Percentiles rank a stretch among this genome's conserved stretches.
Evolutionary conservation across 2,797 vertebrate species (phyloP).

Genomic region (Mareca penelope): DNA sequence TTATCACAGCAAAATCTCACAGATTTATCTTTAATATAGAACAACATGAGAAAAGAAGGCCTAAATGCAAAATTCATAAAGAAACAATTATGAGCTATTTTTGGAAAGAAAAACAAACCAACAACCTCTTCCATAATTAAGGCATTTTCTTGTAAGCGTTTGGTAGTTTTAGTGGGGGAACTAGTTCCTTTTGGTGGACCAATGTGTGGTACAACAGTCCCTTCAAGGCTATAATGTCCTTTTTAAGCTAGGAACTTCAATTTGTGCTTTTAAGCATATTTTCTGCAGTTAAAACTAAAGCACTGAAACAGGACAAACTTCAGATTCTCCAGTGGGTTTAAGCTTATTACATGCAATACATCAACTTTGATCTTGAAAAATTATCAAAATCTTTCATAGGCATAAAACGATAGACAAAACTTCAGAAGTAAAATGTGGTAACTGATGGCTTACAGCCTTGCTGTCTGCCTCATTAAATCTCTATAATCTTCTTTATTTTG

Average conservation of each 20-base stretch:
- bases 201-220: background rate
- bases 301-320: background rate
- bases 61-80: background rate
- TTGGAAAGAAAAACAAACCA: slow-evolving; percentile 9
- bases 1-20: background rate
- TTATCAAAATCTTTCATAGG: background rate
- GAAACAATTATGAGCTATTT: background rate
- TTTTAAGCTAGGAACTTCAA: background rate
- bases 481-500: background rate
- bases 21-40: background rate
- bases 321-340: background rate
- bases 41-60: background rate
- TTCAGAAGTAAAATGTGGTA: background rate
- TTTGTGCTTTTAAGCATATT: background rate
- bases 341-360: background rate
- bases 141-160: background rate
- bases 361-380: background rate
- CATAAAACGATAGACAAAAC: background rate
- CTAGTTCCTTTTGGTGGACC: background rate
- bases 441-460: background rate
- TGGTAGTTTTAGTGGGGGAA: background rate
- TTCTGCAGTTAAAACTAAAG: background rate
- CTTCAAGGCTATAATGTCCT: background rate
- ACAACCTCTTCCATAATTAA: slow-evolving; percentile 3
- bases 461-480: background rate